Base-by-base conservation (phyloP, 1,140 invertebrate genomes). In the Philotrypesis tridentata region DNA sequence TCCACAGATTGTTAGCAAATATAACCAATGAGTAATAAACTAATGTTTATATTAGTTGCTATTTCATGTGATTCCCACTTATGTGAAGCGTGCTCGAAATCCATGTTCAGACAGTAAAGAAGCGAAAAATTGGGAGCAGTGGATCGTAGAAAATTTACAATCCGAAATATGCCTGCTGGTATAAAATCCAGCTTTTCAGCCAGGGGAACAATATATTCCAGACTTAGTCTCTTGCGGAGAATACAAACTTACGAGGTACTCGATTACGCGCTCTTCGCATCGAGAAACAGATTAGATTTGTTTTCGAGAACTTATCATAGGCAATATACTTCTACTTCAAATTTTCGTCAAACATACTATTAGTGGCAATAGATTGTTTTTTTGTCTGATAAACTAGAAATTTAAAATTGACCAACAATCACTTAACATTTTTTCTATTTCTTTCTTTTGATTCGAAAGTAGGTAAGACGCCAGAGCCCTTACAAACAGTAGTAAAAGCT, bases 191-290 rank as follows among this genome's bases (percentile, higher is more conserved):
- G 40, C 40, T 43, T 43, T 43, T 14, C 12, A 9, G 40, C 12
- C 2, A 14, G 2, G 40, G 12, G 40, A 67, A 67, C 31, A 67
- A 67, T n/a, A n/a, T n/a, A 67, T 67, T 67, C 23, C 25, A 63
- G 40, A 17, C 40, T 43, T 14, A 43, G 14, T 63, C 23, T n/a
- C n/a, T 6, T 17, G 21, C 14, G 31, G 11, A 21, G 40, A 40
- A 48, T 43, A 72, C 48, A 72, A 43, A 72, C 48, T 33, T 21
- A 23, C 68, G 68, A 11, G n/a, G 40, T 17, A 48, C 40, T 72
- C 70, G 70, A 72, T 43, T 72, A 48, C 70, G 37, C 9, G 67
- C 5, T 14, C 25, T 70, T 70, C 37, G 70, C 48, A 55, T 48
- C 37, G 21, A 72, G 37, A 43, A 72, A 48, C n/a, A 4, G 21